Conservation (phyloP, 2,888 invertebrate genomes). For the Thymelicus lineola region DNA sequence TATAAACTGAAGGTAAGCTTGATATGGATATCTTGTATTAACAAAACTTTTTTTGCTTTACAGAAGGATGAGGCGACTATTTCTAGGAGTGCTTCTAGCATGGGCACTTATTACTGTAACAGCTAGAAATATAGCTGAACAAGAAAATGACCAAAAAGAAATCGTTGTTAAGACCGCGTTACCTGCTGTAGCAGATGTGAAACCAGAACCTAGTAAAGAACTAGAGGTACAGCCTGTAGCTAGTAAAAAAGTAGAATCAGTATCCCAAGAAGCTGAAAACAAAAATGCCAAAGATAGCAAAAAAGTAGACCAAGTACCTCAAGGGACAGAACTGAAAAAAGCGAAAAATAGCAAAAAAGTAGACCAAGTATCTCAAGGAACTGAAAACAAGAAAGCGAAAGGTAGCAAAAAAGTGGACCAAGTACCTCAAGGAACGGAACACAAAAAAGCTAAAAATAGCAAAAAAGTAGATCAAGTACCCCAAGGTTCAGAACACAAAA, state of each 20-base stretch:
- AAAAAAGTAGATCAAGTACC: slow-evolving; percentile 68
- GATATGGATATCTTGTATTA: neutral
- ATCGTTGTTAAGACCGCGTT: neutral
- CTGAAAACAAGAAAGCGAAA: slow-evolving; percentile 41
- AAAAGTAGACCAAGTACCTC: slow-evolving; percentile 71
- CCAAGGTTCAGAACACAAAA: slow-evolving; percentile 81
- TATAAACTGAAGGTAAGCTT: neutral
- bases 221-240: slow-evolving; percentile 30
- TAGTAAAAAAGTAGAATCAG: slow-evolving; percentile 60
- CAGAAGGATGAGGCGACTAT: slow-evolving; percentile 67
- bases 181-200: slow-evolving; percentile 14
- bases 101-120: slow-evolving; percentile 58
- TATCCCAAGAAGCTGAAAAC: slow-evolving; percentile 80
- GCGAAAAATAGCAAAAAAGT: slow-evolving; percentile 56
- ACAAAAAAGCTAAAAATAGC: slow-evolving; percentile 43
- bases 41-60: slow-evolving; percentile 38
- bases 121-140: slow-evolving; percentile 65
- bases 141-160: slow-evolving; percentile 53
- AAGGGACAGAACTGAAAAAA: slow-evolving; percentile 79
- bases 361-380: slow-evolving; percentile 17
- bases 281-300: slow-evolving; percentile 66
- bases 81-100: slow-evolving; percentile 62
- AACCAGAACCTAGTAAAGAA: slow-evolving; percentile 11
- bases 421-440: slow-evolving; percentile 35
- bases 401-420: slow-evolving; percentile 40